Evolutionary conservation across 2,113 vertebrate species (phyloP).

Genomic region (Stegostoma tigrinum): DNA sequence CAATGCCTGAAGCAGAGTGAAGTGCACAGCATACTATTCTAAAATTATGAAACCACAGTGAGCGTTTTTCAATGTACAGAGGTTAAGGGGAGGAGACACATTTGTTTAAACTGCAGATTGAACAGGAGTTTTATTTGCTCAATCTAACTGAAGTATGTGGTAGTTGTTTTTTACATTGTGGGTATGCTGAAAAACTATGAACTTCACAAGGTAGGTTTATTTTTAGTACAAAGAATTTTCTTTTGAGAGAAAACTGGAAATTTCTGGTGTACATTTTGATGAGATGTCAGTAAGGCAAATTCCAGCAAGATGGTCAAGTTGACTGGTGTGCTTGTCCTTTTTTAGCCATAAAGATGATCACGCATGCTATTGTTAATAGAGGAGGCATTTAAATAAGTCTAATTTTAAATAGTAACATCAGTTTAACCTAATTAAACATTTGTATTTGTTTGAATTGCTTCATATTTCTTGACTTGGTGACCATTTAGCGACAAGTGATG

Average conservation of each 20-base stretch:
- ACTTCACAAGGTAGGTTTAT: slow-evolving; percentile 3
- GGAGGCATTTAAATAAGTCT: neutral
- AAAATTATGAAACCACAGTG: neutral
- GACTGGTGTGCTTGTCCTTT: neutral
- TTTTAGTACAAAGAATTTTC: neutral
- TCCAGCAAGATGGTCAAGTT: neutral
- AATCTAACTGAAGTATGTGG: neutral
- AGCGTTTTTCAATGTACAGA: neutral
- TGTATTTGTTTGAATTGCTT: neutral
- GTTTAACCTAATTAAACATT: neutral
- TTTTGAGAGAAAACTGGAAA: neutral
- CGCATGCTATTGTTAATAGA: neutral
- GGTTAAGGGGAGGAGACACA: slow-evolving; percentile 16
- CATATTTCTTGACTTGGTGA: neutral
- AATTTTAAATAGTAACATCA: neutral
- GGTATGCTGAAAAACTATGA: neutral
- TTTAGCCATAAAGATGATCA: neutral
- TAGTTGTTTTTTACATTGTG: neutral
- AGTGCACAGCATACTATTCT: neutral
- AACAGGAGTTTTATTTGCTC: neutral
- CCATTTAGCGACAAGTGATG: neutral
- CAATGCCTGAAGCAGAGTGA: neutral
- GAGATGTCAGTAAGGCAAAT: neutral
- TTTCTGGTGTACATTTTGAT: neutral
- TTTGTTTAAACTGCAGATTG: slow-evolving; percentile 16